Evolutionary conservation across 35 echinoderm and acorn worm genomes (phyloP).

Genomic region (Ophioderma brevispina): DNA sequence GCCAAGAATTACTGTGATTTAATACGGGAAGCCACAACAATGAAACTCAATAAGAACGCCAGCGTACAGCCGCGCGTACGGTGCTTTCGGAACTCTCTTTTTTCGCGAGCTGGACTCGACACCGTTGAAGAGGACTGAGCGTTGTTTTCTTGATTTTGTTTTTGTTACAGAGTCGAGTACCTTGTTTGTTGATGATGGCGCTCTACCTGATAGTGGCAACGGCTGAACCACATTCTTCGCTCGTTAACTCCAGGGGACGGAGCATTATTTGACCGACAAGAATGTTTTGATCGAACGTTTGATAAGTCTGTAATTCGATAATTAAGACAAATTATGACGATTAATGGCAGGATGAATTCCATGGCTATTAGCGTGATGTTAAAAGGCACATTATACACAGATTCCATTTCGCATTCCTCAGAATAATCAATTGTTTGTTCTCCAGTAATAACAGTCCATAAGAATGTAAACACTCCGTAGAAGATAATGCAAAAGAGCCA

Average conservation of each 20-base stretch:
- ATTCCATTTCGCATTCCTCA: constrained; percentile 60
- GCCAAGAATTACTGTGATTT: neutral
- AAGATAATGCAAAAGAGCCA: constrained; percentile 3
- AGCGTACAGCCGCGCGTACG: constrained; percentile 28
- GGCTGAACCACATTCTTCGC: neutral
- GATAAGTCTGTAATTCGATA: constrained; percentile 26
- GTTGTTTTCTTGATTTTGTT: neutral
- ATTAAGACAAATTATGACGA: constrained; percentile 28
- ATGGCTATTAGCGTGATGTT: constrained; percentile 13
- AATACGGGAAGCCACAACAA: constrained; percentile 10
- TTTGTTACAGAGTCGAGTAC: neutral
- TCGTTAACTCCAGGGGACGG: neutral
- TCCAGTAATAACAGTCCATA: neutral
- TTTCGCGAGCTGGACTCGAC: neutral
- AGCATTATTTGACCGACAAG: neutral
- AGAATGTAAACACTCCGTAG: neutral
- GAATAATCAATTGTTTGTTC: constrained; percentile 28
- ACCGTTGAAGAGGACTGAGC: neutral
- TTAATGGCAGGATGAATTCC: constrained; percentile 55
- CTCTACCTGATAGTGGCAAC: neutral
- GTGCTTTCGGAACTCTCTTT: constrained; percentile 20
- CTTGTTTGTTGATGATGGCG: too few species aligned
- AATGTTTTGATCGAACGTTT: neutral
- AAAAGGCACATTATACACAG: constrained; percentile 11
- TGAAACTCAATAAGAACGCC: constrained; percentile 23